phyloP scores from a whole-genome alignment of 2,888 invertebrate genomes.

The Pantelozetes paolii region DNA sequence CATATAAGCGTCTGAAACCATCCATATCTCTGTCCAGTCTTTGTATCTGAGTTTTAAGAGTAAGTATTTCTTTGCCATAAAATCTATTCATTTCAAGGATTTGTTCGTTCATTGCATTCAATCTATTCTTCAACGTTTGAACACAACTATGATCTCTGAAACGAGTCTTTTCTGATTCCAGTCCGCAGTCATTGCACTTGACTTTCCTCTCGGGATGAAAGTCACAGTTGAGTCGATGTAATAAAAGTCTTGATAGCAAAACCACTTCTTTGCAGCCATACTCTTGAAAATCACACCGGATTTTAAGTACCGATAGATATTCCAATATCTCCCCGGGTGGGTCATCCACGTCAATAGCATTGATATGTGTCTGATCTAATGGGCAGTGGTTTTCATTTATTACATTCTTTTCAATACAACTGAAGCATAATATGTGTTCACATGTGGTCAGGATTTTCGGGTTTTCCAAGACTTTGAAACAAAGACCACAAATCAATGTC shows the following conservation, averaged over 20 bases:
- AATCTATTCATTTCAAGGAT: not conserved
- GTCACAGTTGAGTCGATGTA: conserved; percentile 18
- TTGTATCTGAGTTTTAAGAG: not conserved
- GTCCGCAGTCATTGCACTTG: not conserved
- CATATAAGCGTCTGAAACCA: not conserved
- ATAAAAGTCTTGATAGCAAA: not conserved
- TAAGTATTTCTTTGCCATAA: not conserved
- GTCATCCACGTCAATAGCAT: not conserved
- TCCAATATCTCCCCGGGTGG: not conserved
- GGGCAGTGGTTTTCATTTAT: conserved; percentile 27
- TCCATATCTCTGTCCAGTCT: not conserved
- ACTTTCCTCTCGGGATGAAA: conserved; percentile 19
- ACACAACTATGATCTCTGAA: not conserved
- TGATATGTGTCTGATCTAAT: not conserved
- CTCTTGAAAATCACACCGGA: conserved; percentile 17
- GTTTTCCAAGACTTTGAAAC: conserved; percentile 13
- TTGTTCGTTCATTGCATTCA: not conserved
- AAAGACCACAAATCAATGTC: not conserved
- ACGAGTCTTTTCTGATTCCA: not conserved
- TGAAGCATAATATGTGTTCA: conserved; percentile 16
- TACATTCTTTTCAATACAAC: conserved; percentile 17
- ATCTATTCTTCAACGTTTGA: not conserved
- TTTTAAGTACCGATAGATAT: not conserved
- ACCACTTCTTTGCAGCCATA: conserved; percentile 14
- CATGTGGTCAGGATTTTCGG: conserved; percentile 15